These are phyloP conservation scores for Ostrea denselamellosa DNA, from an alignment of 1,140 invertebrate genomes.

Conservation along the genomic window DNA sequence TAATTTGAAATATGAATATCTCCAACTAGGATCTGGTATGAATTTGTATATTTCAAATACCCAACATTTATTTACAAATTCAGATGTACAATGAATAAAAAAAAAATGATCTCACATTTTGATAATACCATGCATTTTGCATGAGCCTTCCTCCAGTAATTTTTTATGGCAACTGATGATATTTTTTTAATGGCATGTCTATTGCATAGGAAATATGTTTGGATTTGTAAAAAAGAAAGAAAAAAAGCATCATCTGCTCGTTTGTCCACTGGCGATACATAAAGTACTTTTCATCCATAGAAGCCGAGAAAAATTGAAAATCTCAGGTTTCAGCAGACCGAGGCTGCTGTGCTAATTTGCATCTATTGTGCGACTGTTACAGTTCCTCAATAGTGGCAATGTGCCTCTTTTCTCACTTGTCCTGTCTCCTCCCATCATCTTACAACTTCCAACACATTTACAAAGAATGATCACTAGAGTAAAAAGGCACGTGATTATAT, in stretches of 20 bases:
- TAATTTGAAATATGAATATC: constrained; percentile 39
- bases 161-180: constrained; percentile 13
- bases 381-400: background rate
- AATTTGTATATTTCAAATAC: constrained; percentile 22
- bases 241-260: constrained; percentile 16
- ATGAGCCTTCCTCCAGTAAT: background rate
- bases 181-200: background rate
- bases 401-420: constrained; percentile 14
- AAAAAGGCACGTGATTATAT: constrained; percentile 29
- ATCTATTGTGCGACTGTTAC: constrained; percentile 23
- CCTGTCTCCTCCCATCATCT: background rate
- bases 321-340: background rate
- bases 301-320: constrained; percentile 3
- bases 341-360: constrained; percentile 32
- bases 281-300: background rate
- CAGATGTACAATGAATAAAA: background rate
- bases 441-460: constrained; percentile 16
- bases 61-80: background rate
- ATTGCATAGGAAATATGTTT: background rate
- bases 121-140: constrained; percentile 11
- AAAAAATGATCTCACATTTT: constrained; percentile 1
- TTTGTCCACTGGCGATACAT: background rate
- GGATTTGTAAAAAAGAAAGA: background rate
- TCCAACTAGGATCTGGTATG: constrained; percentile 3
- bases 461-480: background rate